Conservation (phyloP, 1,140 invertebrate genomes). For the Protaetia brevitarsis region DNA sequence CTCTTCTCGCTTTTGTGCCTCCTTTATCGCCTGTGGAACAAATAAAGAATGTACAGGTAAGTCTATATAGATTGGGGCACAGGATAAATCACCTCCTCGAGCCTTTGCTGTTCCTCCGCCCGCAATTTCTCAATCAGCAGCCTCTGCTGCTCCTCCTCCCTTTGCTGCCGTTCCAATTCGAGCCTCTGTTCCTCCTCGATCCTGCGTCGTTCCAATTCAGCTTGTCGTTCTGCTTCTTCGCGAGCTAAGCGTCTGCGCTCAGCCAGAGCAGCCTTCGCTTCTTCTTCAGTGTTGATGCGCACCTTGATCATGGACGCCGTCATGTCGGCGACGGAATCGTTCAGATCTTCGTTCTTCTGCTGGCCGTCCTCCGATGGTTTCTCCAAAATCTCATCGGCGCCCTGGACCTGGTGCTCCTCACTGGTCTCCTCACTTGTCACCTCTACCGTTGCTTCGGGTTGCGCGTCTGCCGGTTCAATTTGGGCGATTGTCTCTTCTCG, state of each 20-base stretch:
- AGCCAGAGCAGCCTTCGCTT: constrained; percentile 84
- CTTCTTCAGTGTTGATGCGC: constrained; percentile 80
- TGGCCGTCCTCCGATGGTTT: neutral
- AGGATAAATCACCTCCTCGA: constrained; percentile 55
- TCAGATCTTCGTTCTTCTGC: neutral
- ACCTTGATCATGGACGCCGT: constrained; percentile 65
- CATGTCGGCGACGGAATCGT: constrained; percentile 37
- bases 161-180: constrained; percentile 70
- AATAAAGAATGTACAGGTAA: neutral
- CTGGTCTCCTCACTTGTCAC: neutral
- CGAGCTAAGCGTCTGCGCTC: constrained; percentile 77
- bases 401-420: neutral
- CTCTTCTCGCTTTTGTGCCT: constrained; percentile 63
- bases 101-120: constrained; percentile 69
- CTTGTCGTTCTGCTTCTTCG: constrained; percentile 82
- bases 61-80: neutral
- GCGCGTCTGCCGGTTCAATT: neutral
- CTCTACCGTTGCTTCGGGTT: neutral
- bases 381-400: neutral
- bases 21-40: constrained; percentile 50
- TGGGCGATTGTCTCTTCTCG: no score
- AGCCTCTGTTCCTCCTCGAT: constrained; percentile 69
- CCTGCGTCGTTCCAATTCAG: constrained; percentile 75
- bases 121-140: constrained; percentile 73
- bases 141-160: constrained; percentile 77